Conservation (phyloP, 1,140 invertebrate species). For the Kradibia gibbosae region DNA sequence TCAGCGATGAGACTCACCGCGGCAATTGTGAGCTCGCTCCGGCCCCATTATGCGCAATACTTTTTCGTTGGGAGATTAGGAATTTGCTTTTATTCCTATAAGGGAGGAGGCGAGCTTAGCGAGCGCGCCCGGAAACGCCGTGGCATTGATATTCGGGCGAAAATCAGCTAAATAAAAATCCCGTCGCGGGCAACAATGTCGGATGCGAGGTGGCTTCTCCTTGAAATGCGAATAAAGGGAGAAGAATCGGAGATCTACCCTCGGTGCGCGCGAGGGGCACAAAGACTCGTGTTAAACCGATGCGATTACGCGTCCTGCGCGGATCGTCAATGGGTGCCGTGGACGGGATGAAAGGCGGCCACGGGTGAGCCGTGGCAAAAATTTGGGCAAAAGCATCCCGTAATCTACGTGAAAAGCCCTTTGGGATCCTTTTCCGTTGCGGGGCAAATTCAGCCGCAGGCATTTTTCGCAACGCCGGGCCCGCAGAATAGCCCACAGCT, state of each 20-base stretch:
- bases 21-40: too few relatives aligned
- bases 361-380: neutral
- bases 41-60: slow-evolving; percentile 3
- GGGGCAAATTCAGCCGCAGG: slow-evolving; percentile 5
- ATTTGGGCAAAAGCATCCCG: neutral
- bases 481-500: slow-evolving; percentile 38
- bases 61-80: slow-evolving; percentile 18
- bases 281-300: neutral
- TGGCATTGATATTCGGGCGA: neutral
- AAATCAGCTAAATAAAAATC: neutral
- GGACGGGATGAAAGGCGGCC: neutral
- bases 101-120: neutral
- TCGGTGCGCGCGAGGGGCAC: neutral
- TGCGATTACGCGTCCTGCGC: slow-evolving; percentile 34
- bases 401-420: slow-evolving; percentile 33
- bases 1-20: too few relatives aligned
- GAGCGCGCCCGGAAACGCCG: neutral
- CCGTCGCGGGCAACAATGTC: neutral
- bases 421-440: neutral
- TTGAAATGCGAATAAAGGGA: slow-evolving; percentile 3
- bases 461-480: slow-evolving; percentile 35
- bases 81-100: neutral
- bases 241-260: neutral
- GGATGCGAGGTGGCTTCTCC: slow-evolving; percentile 8
- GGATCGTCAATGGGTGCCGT: slow-evolving; percentile 24